A percentile compares a stretch with the other conserved stretches of the same genome.
These are phyloP conservation scores for Orius insidiosus DNA, from an alignment of 1,140 invertebrate genomes.

Conservation along the genomic window DNA sequence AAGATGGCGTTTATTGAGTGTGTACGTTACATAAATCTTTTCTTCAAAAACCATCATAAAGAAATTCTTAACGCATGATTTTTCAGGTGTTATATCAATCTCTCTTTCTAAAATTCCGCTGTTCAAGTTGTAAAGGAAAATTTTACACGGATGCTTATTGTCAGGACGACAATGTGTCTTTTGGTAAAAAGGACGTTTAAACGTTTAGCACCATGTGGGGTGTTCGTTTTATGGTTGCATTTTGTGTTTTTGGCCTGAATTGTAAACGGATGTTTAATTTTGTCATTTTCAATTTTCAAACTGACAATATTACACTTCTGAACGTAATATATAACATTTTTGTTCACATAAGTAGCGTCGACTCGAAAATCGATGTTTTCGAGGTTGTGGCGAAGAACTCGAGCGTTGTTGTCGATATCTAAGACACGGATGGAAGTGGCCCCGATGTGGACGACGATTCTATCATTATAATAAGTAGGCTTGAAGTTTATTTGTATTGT, in stretches of 20 bases:
- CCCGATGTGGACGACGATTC: conserved; percentile 1
- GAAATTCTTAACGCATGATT: neutral
- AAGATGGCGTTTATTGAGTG: neutral
- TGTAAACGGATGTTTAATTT: neutral
- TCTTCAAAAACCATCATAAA: neutral
- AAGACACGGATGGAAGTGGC: neutral
- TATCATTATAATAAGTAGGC: conserved; percentile 3
- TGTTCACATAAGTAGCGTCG: neutral
- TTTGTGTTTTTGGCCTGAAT: neutral
- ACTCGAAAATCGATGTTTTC: neutral
- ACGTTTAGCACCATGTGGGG: neutral
- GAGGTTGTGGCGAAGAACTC: neutral
- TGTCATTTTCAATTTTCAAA: neutral
- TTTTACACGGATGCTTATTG: neutral
- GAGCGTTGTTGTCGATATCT: neutral
- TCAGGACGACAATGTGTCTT: neutral
- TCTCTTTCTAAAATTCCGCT: neutral
- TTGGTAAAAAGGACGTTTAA: neutral
- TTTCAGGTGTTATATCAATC: neutral
- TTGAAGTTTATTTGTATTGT: neutral
- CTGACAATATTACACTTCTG: conserved; percentile 5
- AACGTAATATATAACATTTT: conserved; percentile 1
- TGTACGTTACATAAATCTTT: neutral
- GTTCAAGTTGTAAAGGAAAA: conserved; percentile 5
- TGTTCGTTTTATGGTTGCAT: conserved; percentile 1